These are phyloP conservation scores for Dallia pectoralis DNA, from an alignment of 2,797 vertebrate species.

Conservation along the genomic window DNA sequence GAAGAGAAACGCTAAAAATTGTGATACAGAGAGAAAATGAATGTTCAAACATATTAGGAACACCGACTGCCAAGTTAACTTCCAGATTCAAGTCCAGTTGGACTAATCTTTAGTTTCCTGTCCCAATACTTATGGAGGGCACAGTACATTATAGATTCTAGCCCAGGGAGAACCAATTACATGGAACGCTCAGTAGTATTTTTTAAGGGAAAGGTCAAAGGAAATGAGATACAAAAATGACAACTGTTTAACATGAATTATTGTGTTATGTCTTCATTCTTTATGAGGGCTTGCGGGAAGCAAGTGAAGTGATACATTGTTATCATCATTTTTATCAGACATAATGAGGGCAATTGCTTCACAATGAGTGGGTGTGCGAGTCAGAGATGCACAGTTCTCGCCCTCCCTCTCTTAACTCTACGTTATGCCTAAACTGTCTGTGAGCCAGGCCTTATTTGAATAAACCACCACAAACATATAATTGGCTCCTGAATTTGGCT, in stretches of 20 bases:
- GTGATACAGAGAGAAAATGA: too few relatives aligned
- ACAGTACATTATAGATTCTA: not conserved
- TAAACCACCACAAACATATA: too few relatives aligned
- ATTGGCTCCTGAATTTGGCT: too few relatives aligned
- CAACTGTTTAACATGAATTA: not conserved
- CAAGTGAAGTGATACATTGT: not conserved
- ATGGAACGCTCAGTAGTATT: not conserved
- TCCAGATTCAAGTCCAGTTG: not conserved
- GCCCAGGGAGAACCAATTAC: not conserved
- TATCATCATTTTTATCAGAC: slow-evolving; percentile 14
- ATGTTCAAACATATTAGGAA: too few relatives aligned
- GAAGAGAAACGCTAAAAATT: too few relatives aligned
- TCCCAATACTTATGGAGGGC: too few relatives aligned
- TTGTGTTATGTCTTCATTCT: not conserved
- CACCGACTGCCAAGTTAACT: not conserved
- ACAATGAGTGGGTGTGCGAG: slow-evolving; percentile 8
- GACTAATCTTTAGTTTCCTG: too few relatives aligned
- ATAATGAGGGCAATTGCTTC: slow-evolving; percentile 8
- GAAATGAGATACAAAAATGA: not conserved
- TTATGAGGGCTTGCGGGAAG: not conserved
- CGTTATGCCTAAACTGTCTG: too few relatives aligned
- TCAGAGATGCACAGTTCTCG: too few relatives aligned
- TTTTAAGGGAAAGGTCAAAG: not conserved
- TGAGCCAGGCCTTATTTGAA: too few relatives aligned
- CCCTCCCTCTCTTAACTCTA: too few relatives aligned